These are phyloP conservation scores for Gibbula magus DNA, from an alignment of 2,888 invertebrate genomes.

Conservation along the genomic window DNA sequence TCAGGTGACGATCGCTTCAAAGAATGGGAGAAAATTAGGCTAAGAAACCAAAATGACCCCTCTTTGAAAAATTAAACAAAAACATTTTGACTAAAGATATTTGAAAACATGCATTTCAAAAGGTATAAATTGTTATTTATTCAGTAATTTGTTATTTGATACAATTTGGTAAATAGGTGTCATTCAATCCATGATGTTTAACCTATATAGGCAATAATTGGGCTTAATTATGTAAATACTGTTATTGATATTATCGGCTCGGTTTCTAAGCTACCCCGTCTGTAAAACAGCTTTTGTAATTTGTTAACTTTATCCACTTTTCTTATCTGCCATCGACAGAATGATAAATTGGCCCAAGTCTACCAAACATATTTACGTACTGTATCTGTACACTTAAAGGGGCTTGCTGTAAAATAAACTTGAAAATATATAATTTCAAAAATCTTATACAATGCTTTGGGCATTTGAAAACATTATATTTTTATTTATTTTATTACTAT, in stretches of 20 bases:
- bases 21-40: not conserved
- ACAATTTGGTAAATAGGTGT: not conserved
- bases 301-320: not conserved
- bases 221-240: conserved; percentile 2
- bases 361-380: not conserved
- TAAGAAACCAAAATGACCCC: not conserved
- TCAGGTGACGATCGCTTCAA: not conserved
- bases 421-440: too few relatives aligned
- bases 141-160: conserved; percentile 7
- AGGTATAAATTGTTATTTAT: conserved; percentile 2
- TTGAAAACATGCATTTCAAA: not conserved
- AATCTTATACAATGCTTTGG: too few relatives aligned
- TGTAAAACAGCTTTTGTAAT: not conserved
- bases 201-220: not conserved
- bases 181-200: not conserved
- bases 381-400: too few relatives aligned
- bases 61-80: conserved; percentile 8
- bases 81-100: not conserved
- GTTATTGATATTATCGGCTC: not conserved
- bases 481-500: too few relatives aligned
- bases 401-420: too few relatives aligned
- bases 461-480: too few relatives aligned
- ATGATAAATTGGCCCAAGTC: not conserved
- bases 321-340: conserved; percentile 17
- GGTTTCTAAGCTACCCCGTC: not conserved